Conservation (phyloP, 2,888 invertebrate species). For the Ornithoptera alexandrae region DNA sequence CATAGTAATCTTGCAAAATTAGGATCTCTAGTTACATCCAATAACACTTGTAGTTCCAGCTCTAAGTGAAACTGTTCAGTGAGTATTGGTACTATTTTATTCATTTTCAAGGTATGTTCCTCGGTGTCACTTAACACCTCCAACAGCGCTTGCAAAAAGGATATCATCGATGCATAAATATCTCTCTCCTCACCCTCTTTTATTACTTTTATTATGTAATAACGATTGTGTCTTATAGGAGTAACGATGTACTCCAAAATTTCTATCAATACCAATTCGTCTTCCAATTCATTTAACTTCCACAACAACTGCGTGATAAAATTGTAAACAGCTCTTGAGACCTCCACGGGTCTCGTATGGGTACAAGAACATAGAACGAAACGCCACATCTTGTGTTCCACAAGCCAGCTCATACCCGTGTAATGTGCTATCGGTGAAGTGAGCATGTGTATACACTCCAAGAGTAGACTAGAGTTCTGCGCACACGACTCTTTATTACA, state of each 20-base stretch:
- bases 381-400: constrained; percentile 83
- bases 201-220: constrained; percentile 9
- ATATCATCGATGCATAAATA: constrained; percentile 34
- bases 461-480: constrained; percentile 34
- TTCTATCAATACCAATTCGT: constrained; percentile 58
- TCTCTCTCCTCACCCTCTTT: constrained; percentile 13
- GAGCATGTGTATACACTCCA: constrained; percentile 38
- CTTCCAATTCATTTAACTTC: constrained; percentile 71
- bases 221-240: constrained; percentile 60
- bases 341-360: constrained; percentile 85
- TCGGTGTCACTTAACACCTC: constrained; percentile 1
- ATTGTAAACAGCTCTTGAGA: constrained; percentile 83
- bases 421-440: constrained; percentile 42
- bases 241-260: constrained; percentile 79
- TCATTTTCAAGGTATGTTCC: constrained; percentile 2
- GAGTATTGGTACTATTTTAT: constrained; percentile 35
- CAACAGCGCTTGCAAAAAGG: constrained; percentile 13
- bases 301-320: constrained; percentile 82
- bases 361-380: constrained; percentile 82
- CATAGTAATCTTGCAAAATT: constrained; percentile 25
- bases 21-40: constrained; percentile 26
- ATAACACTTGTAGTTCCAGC: constrained; percentile 18
- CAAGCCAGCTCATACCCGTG: constrained; percentile 83
- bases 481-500: constrained; percentile 26
- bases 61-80: constrained; percentile 26